Evolutionary conservation across 2,113 vertebrate genomes (phyloP).

Genomic region (Pleuronectes platessa): DNA sequence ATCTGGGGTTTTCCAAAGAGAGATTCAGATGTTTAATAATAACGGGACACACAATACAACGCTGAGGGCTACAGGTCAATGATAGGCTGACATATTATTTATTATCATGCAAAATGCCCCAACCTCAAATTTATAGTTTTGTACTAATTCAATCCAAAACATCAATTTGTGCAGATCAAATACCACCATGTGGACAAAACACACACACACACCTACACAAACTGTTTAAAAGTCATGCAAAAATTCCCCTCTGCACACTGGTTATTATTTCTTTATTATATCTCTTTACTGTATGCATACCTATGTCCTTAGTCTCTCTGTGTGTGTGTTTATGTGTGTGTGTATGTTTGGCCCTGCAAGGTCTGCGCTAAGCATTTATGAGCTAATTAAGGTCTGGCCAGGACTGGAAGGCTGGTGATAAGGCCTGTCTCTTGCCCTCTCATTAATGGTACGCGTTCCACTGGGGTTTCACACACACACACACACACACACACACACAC

Average conservation of each 20-base stretch:
- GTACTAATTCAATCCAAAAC: neutral
- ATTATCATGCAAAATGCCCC: constrained; percentile 3
- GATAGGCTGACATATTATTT: neutral
- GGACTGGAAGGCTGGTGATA: constrained; percentile 73
- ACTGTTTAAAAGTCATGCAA: neutral
- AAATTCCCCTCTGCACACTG: neutral
- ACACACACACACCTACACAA: neutral
- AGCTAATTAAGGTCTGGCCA: constrained; percentile 74
- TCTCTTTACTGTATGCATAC: neutral
- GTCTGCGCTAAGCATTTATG: constrained; percentile 70
- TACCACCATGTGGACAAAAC: neutral
- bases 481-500: neutral
- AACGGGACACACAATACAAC: constrained; percentile 8
- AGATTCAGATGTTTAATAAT: constrained; percentile 22
- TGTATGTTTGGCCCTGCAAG: constrained; percentile 25
- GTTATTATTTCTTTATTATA: neutral
- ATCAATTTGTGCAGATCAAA: neutral
- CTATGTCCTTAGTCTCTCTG: neutral
- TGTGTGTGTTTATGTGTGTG: constrained; percentile 21
- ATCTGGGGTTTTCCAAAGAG: constrained; percentile 22
- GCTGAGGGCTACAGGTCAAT: constrained; percentile 27
- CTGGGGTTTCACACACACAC: constrained; percentile 39
- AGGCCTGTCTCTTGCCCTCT: constrained; percentile 66
- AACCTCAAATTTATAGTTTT: neutral
- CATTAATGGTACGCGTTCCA: constrained; percentile 70